These are phyloP conservation scores for Ostrea denselamellosa DNA, from an alignment of 1,140 invertebrate species.

Conservation along the genomic window DNA sequence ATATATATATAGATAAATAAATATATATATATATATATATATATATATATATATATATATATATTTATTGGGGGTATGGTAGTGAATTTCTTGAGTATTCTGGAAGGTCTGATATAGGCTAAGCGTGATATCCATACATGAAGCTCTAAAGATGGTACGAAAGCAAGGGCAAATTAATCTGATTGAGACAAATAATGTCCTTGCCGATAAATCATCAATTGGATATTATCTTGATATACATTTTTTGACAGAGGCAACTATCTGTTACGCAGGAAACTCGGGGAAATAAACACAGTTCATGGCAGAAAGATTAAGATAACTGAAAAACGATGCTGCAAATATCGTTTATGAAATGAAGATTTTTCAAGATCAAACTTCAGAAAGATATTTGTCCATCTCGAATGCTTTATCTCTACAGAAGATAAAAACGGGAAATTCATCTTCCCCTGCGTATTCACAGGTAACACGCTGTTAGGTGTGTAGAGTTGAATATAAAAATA, in stretches of 20 bases:
- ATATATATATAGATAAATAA: background rate
- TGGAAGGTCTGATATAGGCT: background rate
- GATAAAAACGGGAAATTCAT: conserved; percentile 22
- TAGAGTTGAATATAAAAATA: background rate
- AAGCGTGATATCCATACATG: background rate
- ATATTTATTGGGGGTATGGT: background rate
- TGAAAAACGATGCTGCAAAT: conserved; percentile 21
- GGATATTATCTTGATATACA: conserved; percentile 2
- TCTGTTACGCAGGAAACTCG: conserved; percentile 3
- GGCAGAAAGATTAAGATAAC: conserved; percentile 5
- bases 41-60: background rate
- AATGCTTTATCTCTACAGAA: background rate
- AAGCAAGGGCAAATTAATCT: background rate
- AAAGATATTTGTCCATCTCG: conserved; percentile 22
- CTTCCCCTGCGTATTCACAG: background rate
- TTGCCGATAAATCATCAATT: conserved; percentile 10
- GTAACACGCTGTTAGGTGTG: conserved; percentile 28
- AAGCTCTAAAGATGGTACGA: background rate
- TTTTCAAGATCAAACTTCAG: conserved; percentile 39
- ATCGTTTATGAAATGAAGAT: conserved; percentile 37
- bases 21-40: background rate
- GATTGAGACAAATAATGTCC: conserved; percentile 32
- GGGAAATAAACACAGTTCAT: conserved; percentile 18
- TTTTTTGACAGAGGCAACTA: background rate
- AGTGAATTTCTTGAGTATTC: background rate